phyloP scores from a whole-genome alignment of 1,140 invertebrate species.

The Aphaenogaster ashmeadi region DNA sequence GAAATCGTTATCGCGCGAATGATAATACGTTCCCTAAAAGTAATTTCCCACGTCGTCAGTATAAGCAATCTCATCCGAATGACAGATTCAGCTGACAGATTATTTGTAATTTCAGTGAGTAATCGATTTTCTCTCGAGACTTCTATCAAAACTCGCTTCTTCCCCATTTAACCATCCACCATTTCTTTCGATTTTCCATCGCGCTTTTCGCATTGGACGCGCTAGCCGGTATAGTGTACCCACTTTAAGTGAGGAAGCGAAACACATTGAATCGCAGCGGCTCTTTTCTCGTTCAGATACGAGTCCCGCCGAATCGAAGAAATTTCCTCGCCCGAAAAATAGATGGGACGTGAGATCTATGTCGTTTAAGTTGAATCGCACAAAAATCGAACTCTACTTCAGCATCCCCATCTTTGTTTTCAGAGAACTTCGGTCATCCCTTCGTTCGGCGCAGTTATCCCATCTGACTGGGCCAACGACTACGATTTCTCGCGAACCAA shows the following conservation, averaged over 20 bases:
- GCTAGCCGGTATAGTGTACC: slow-evolving; percentile 8
- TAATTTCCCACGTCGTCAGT: slow-evolving; percentile 19
- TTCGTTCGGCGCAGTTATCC: slow-evolving; percentile 38
- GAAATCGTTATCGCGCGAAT: neutral
- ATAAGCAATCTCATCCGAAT: slow-evolving; percentile 28
- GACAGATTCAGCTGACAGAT: slow-evolving; percentile 27
- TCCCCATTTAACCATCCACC: neutral
- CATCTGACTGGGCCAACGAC: slow-evolving; percentile 27
- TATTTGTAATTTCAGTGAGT: slow-evolving; percentile 45
- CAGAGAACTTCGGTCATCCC: slow-evolving; percentile 17
- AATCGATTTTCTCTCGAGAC: slow-evolving; percentile 30
- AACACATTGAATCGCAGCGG: slow-evolving; percentile 27
- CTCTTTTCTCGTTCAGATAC: slow-evolving; percentile 27
- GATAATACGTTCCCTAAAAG: slow-evolving; percentile 17
- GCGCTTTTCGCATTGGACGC: neutral
- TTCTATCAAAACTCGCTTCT: neutral
- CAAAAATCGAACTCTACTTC: slow-evolving; percentile 49
- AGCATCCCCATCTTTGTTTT: slow-evolving; percentile 50
- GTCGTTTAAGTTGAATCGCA: slow-evolving; percentile 52
- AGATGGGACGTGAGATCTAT: slow-evolving; percentile 43
- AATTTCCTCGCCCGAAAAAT: slow-evolving; percentile 33
- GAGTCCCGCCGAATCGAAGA: slow-evolving; percentile 22
- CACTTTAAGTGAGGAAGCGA: slow-evolving; percentile 16
- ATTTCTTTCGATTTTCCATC: slow-evolving; percentile 17
- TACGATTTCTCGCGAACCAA: slow-evolving; percentile 49